phyloP scores from a whole-genome alignment of 1,140 invertebrate species.

The Meteorus sp. region DNA sequence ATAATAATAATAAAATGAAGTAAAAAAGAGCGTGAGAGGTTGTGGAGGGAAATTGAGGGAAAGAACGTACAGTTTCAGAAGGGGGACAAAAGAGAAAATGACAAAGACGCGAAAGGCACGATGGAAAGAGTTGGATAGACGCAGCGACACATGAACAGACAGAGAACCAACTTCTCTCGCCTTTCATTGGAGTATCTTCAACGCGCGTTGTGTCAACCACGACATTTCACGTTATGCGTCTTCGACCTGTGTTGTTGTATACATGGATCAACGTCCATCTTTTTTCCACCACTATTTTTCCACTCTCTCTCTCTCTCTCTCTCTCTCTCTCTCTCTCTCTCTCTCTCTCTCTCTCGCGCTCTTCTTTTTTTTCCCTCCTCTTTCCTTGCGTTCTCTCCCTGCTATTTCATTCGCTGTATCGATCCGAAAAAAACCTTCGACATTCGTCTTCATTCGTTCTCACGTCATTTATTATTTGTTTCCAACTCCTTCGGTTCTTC shows the following conservation, averaged over 20 bases:
- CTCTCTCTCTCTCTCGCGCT: too few relatives aligned
- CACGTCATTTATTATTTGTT: neutral
- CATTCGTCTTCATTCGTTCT: neutral
- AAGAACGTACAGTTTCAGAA: conserved; percentile 20
- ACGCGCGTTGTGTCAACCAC: conserved; percentile 11
- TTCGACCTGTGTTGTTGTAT: neutral
- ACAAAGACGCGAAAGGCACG: conserved; percentile 44
- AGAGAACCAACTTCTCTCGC: conserved; percentile 13
- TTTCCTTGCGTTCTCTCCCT: too few relatives aligned
- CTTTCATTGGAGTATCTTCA: conserved; percentile 3
- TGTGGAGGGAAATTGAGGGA: conserved; percentile 29
- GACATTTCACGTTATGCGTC: conserved; percentile 2
- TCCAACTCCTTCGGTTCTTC: conserved; percentile 9
- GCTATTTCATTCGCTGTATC: too few relatives aligned
- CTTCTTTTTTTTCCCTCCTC: too few relatives aligned
- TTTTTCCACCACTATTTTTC: neutral
- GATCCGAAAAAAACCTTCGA: too few relatives aligned
- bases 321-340: too few relatives aligned
- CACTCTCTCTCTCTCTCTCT: conserved; percentile 16
- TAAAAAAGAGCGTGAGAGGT: conserved; percentile 21
- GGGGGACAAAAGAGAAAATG: conserved; percentile 52
- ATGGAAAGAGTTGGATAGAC: too few relatives aligned
- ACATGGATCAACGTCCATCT: neutral
- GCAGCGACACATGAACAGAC: too few relatives aligned
- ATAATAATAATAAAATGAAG: too few relatives aligned